These are phyloP conservation scores for Sander vitreus DNA, from an alignment of 2,113 vertebrate species.

Conservation along the genomic window DNA sequence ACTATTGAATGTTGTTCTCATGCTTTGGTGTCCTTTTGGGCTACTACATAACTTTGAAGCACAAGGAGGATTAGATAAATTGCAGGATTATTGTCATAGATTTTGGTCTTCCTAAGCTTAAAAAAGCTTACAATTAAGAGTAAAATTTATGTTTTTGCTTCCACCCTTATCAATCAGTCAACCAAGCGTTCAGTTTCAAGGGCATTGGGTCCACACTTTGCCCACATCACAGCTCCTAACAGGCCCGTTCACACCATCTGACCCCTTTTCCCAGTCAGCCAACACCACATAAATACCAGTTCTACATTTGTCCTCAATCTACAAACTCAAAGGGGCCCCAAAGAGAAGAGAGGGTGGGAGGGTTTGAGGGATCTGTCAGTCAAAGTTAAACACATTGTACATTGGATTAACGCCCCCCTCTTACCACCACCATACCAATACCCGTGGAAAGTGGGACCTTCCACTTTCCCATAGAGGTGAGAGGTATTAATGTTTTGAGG, in stretches of 20 bases:
- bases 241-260: slow-evolving; percentile 63
- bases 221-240: slow-evolving; percentile 38
- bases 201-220: slow-evolving; percentile 30
- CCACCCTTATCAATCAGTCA: background rate
- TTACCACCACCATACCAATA: slow-evolving; percentile 9
- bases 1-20: slow-evolving; percentile 18
- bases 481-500: slow-evolving; percentile 46
- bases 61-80: background rate
- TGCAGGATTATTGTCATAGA: background rate
- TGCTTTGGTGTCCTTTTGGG: slow-evolving; percentile 6
- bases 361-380: slow-evolving; percentile 66
- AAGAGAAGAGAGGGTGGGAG: slow-evolving; percentile 25
- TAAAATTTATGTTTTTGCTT: background rate
- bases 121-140: background rate
- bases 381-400: slow-evolving; percentile 80
- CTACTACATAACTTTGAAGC: background rate
- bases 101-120: background rate
- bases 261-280: slow-evolving; percentile 65
- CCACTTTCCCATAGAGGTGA: slow-evolving; percentile 65
- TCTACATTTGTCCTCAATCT: slow-evolving; percentile 47
- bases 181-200: background rate
- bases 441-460: slow-evolving; percentile 64
- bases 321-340: slow-evolving; percentile 62
- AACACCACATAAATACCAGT: slow-evolving; percentile 60
- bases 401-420: slow-evolving; percentile 65